Percentiles rank a stretch among this genome's conserved stretches.
These are phyloP conservation scores for Pseudoatta argentina DNA, from an alignment of 1,140 invertebrate genomes.

Conservation along the genomic window DNA sequence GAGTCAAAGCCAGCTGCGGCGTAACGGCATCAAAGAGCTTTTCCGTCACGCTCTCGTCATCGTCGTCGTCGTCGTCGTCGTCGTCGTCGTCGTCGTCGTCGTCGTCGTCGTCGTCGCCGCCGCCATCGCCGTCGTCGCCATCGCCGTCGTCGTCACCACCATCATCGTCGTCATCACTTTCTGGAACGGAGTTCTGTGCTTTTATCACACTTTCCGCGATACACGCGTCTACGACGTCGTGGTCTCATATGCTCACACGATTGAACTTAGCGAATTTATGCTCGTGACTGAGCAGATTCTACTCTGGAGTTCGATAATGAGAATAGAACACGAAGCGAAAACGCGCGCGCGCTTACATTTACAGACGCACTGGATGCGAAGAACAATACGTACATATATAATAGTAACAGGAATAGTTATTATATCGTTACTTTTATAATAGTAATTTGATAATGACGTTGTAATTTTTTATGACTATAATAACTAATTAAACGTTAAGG, in stretches of 20 bases:
- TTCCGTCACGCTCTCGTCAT: conserved; percentile 43
- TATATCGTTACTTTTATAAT: too few species aligned
- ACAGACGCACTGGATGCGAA: background rate
- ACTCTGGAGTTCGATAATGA: background rate
- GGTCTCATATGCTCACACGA: background rate
- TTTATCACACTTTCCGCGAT: conserved; percentile 42
- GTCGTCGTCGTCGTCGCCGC: background rate
- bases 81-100: background rate
- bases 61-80: background rate
- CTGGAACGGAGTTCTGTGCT: conserved; percentile 21
- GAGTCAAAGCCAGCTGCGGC: conserved; percentile 49
- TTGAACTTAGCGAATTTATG: conserved; percentile 35
- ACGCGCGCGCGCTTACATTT: background rate
- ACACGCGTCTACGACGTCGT: background rate
- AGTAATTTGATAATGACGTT: too few species aligned
- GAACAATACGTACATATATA: background rate
- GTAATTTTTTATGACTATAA: too few species aligned
- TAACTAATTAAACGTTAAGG: too few species aligned
- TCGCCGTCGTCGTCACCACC: background rate
- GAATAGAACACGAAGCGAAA: background rate
- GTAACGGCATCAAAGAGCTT: conserved; percentile 59
- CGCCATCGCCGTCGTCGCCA: background rate
- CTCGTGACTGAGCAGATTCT: conserved; percentile 16
- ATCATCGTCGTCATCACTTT: background rate
- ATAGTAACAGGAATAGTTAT: too few species aligned